phyloP scores from a whole-genome alignment of 2,113 vertebrate genomes.

The Anser cygnoides region DNA sequence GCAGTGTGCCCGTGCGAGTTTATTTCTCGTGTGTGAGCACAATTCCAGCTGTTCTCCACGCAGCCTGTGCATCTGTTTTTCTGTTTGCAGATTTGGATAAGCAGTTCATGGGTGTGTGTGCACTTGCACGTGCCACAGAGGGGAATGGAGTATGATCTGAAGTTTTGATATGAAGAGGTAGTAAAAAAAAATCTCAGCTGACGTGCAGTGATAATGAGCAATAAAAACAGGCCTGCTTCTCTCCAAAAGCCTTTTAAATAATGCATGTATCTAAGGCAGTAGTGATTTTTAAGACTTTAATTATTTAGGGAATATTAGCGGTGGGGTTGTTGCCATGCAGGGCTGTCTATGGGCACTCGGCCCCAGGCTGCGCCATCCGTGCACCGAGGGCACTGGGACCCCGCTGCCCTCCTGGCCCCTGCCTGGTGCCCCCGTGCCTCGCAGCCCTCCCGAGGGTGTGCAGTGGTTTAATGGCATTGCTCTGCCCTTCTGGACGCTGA shows the following conservation, averaged over 20 bases:
- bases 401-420: neutral
- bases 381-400: rapidly evolving
- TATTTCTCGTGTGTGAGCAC: rapidly evolving
- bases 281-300: conserved; percentile 58
- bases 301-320: conserved; percentile 48
- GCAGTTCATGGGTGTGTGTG: neutral
- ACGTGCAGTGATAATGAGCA: neutral
- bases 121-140: rapidly evolving
- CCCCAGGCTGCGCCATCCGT: neutral
- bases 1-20: neutral
- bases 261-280: conserved; percentile 8
- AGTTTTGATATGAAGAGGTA: neutral
- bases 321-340: neutral
- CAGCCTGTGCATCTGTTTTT: neutral
- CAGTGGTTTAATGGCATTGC: rapidly evolving
- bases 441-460: too few species aligned
- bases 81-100: neutral
- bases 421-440: too few species aligned
- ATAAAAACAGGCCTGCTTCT: conserved; percentile 27
- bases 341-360: neutral
- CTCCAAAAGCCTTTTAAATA: conserved; percentile 30
- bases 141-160: neutral
- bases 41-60: rapidly evolving
- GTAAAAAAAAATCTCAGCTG: neutral
- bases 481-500: rapidly evolving